A percentile compares a stretch with the other conserved stretches of the same genome.
These are phyloP conservation scores for Tetragnatha versicolor DNA, from an alignment of 1,140 invertebrate genomes.

Conservation along the genomic window DNA sequence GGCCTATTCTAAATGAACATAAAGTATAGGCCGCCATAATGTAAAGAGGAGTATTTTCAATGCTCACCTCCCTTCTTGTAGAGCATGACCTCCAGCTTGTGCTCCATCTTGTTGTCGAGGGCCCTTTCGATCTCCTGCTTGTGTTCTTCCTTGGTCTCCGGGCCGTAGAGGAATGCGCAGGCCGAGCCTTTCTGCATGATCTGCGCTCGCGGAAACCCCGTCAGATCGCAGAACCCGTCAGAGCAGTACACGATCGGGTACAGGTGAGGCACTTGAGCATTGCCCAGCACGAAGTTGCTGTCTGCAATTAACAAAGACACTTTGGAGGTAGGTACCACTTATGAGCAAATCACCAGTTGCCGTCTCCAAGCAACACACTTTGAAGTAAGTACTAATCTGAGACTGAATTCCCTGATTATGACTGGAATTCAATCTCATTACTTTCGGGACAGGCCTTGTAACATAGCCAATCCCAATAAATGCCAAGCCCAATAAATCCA, in stretches of 20 bases:
- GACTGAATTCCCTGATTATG: too few species aligned
- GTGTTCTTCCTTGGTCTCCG: constrained; percentile 87
- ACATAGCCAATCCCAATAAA: too few species aligned
- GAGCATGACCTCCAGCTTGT: constrained; percentile 92
- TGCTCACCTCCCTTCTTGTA: constrained; percentile 90
- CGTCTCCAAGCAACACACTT: too few species aligned
- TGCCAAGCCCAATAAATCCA: too few species aligned
- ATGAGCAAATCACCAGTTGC: too few species aligned
- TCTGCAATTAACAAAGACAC: constrained; percentile 74
- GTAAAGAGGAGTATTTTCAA: too few species aligned
- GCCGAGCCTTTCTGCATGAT: constrained; percentile 97
- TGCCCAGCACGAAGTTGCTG: constrained; percentile 97
- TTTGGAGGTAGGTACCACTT: background rate
- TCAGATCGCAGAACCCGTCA: constrained; percentile 96
- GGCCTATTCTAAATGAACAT: too few species aligned
- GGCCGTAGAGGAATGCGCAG: constrained; percentile 93
- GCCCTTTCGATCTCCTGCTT: constrained; percentile 87
- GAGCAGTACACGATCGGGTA: constrained; percentile 98
- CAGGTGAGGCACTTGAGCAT: constrained; percentile 84
- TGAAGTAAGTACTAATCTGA: too few species aligned
- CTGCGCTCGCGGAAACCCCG: constrained; percentile 89
- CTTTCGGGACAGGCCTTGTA: too few species aligned
- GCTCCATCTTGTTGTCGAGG: constrained; percentile 85
- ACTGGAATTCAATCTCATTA: too few species aligned
- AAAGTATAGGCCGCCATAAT: too few species aligned